Percentiles rank a stretch among this genome's conserved stretches.
phyloP scores from a whole-genome alignment of 2,888 invertebrate genomes.

The Helicoverpa assulta region DNA sequence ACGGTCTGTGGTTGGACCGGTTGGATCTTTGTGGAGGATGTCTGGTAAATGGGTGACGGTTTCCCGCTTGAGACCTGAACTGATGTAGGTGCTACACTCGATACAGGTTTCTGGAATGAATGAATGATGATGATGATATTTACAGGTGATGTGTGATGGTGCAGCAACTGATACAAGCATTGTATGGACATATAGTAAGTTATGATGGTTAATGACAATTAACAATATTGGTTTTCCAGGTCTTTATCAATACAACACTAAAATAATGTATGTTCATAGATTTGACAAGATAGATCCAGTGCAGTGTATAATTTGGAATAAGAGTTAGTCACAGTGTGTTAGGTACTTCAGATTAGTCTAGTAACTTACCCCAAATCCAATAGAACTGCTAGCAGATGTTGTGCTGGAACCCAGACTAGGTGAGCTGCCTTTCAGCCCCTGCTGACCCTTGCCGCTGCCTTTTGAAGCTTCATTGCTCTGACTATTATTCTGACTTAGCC shows the following conservation, averaged over 20 bases:
- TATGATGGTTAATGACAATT: slow-evolving; percentile 3
- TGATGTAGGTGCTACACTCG: slow-evolving; percentile 95
- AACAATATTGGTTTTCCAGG: neutral
- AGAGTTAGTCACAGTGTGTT: neutral
- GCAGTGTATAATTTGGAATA: neutral
- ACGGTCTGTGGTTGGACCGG: slow-evolving; percentile 95
- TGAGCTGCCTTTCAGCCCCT: slow-evolving; percentile 81
- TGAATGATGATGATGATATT: slow-evolving; percentile 87
- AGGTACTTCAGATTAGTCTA: neutral
- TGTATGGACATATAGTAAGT: neutral
- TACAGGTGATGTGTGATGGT: slow-evolving; percentile 78
- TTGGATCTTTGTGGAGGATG: slow-evolving; percentile 95
- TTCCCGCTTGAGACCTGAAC: slow-evolving; percentile 92
- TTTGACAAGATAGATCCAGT: neutral
- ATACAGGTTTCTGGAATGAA: slow-evolving; percentile 94
- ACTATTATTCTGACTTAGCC: slow-evolving; percentile 84
- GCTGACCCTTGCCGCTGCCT: slow-evolving; percentile 76
- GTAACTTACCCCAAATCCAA: slow-evolving; percentile 87
- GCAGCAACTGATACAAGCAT: slow-evolving; percentile 53
- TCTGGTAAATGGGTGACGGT: slow-evolving; percentile 94
- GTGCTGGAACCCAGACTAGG: slow-evolving; percentile 83
- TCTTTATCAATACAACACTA: neutral
- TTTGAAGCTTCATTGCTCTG: slow-evolving; percentile 82
- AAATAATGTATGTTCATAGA: too few relatives aligned
- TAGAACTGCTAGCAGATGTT: slow-evolving; percentile 78